A percentile compares a stretch with the other conserved stretches of the same genome.
These are phyloP conservation scores for Carpatolechia fugitivella DNA, from an alignment of 2,888 invertebrate genomes.

Conservation along the genomic window DNA sequence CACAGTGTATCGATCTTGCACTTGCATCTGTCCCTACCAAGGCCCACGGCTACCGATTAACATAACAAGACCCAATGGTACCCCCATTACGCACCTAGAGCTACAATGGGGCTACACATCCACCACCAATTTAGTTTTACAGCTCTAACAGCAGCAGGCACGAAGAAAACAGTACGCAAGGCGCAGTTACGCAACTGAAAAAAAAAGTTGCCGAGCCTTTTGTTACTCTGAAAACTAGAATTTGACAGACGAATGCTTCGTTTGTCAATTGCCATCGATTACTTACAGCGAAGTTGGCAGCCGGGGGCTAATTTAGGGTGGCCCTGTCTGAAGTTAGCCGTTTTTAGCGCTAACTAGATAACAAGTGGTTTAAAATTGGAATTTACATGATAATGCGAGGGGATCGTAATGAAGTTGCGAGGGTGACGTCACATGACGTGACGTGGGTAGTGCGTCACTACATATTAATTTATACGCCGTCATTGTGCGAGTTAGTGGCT, in stretches of 20 bases:
- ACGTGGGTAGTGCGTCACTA: conserved; percentile 2
- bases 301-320: conserved; percentile 69
- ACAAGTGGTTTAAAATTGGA: conserved; percentile 79
- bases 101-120: conserved; percentile 23
- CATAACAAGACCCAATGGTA: conserved; percentile 78
- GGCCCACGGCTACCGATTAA: conserved; percentile 66
- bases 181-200: conserved; percentile 6
- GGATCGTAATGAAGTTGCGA: conserved; percentile 42
- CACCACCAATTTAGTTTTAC: conserved; percentile 24
- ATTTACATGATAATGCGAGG: conserved; percentile 73
- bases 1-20: conserved; percentile 44
- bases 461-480: not conserved
- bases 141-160: conserved; percentile 4
- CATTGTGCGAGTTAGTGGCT: not conserved
- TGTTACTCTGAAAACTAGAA: conserved; percentile 70
- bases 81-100: conserved; percentile 70
- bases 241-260: conserved; percentile 77
- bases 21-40: conserved; percentile 39
- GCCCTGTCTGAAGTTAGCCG: conserved; percentile 51
- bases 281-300: conserved; percentile 63
- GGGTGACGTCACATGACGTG: conserved; percentile 33
- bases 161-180: not conserved
- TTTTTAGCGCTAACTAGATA: conserved; percentile 78
- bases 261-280: conserved; percentile 79
- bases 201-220: conserved; percentile 41